These are phyloP conservation scores for Thunnus thynnus DNA, from an alignment of 2,113 vertebrate genomes.

Conservation along the genomic window DNA sequence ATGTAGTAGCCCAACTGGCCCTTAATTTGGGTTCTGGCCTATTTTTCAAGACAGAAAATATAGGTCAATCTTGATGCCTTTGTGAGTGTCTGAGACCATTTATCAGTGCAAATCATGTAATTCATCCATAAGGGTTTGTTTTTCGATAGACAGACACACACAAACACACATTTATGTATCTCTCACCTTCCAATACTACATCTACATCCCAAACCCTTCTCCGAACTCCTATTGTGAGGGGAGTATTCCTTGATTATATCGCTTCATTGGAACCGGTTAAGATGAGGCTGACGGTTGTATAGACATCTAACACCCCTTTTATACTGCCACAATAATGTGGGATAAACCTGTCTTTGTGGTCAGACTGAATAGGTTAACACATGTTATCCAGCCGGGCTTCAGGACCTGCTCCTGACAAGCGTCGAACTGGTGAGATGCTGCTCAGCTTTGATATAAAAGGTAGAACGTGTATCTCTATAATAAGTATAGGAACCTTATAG, in stretches of 20 bases:
- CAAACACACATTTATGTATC: neutral
- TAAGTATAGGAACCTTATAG: neutral
- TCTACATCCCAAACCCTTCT: neutral
- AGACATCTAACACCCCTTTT: neutral
- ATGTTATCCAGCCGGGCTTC: neutral
- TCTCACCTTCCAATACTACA: neutral
- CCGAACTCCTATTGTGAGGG: neutral
- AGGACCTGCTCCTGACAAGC: neutral
- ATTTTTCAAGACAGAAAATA: conserved; percentile 80
- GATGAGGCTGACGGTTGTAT: neutral
- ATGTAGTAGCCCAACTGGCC: conserved; percentile 62
- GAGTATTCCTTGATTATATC: conserved; percentile 7
- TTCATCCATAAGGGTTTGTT: conserved; percentile 75
- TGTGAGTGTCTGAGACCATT: conserved; percentile 77
- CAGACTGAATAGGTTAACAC: neutral
- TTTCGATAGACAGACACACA: conserved; percentile 26
- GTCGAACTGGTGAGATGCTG: neutral
- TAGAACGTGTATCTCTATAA: neutral
- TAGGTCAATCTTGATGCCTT: conserved; percentile 81
- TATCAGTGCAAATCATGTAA: conserved; percentile 74
- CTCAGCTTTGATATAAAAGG: neutral
- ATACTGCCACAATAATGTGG: neutral
- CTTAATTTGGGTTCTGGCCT: conserved; percentile 82
- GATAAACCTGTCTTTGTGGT: conserved; percentile 7
- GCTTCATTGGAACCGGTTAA: neutral